Evolutionary conservation across 2,888 invertebrate species (phyloP), one percentile per base, ranked within the genome.

Genomic region (Drosophila bunnanda): DNA sequence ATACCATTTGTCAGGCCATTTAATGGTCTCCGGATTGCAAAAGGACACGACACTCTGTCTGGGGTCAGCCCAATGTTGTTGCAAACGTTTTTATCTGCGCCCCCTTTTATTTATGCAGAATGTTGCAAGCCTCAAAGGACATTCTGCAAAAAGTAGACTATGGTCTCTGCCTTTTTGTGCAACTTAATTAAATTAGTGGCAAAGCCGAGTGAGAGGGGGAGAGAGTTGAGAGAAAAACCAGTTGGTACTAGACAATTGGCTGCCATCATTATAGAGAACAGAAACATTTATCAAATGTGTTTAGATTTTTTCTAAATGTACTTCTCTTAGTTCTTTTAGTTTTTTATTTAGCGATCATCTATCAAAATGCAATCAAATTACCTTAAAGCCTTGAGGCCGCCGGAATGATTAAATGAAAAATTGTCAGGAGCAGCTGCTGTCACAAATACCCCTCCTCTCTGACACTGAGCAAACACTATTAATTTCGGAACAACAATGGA

Each of bases 391-490:
- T 28, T 17, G 15, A 17, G 76, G 75, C 52, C 56, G 76, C 53
- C 56, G 75, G 74, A 76, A 77, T 84, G 84, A 86, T 86, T 84
- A 79, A 85, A 85, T 79, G 86, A 86, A 78, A 78, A 84, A 82
- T 86, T 85, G 84, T 84, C 84, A 84, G 65, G 50, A 75, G 75
- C 84, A 86, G 74, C 75, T 74, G 78, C 50, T 55, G 59, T 25
- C 52, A 53, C 34, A 22, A 41, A 22, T 57, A 30, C 34, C 22
- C 8, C 12, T 15, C 15, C n/a, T 46, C 44, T 30, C 50, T 43
- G 75, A 70, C 44, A 30, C 50, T 43, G 75, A 70, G 62, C 72
- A 59, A 75, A 79, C 66, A 76, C 79, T 67, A 69, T 58, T 73
- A 76, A 72, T 73, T 68, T 64, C 43, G 41, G 48, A 5, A 39